Evolutionary conservation across 2,888 invertebrate genomes (phyloP).

Genomic region (Dynastes maya): DNA sequence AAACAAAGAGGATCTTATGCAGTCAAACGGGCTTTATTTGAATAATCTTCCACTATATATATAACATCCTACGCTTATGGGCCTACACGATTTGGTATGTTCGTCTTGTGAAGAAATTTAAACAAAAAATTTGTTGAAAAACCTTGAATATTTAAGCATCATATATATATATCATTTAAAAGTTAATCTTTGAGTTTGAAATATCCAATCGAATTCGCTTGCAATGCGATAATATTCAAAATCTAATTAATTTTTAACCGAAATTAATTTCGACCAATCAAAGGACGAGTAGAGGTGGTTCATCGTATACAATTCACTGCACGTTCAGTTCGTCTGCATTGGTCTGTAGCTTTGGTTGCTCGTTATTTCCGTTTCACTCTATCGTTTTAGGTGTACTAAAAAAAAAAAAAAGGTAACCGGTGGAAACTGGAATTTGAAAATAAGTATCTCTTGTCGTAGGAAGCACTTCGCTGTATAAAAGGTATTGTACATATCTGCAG

Average conservation of each 20-base stretch:
- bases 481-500: not conserved
- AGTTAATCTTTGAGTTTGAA: not conserved
- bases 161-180: no score
- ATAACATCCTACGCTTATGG: not conserved
- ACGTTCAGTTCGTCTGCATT: constrained; percentile 2
- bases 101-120: no score
- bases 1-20: not conserved
- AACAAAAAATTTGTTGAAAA: not conserved
- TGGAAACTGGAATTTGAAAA: constrained; percentile 49
- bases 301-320: constrained; percentile 5
- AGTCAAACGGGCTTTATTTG: not conserved
- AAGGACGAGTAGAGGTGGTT: constrained; percentile 19
- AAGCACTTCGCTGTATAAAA: constrained; percentile 21
- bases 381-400: constrained; percentile 22
- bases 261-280: constrained; percentile 38
- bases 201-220: not conserved
- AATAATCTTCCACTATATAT: not conserved
- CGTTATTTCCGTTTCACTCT: constrained; percentile 12
- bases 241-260: constrained; percentile 31
- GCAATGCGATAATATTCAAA: constrained; percentile 17
- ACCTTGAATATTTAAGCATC: not conserved
- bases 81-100: not conserved
- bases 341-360: constrained; percentile 8
- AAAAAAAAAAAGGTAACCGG: constrained; percentile 28
- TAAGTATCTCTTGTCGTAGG: constrained; percentile 35